Evolutionary conservation across 2,797 vertebrate genomes (phyloP), one percentile per base, ranked within the genome.

Genomic region (Pachyuromys duprasi): DNA sequence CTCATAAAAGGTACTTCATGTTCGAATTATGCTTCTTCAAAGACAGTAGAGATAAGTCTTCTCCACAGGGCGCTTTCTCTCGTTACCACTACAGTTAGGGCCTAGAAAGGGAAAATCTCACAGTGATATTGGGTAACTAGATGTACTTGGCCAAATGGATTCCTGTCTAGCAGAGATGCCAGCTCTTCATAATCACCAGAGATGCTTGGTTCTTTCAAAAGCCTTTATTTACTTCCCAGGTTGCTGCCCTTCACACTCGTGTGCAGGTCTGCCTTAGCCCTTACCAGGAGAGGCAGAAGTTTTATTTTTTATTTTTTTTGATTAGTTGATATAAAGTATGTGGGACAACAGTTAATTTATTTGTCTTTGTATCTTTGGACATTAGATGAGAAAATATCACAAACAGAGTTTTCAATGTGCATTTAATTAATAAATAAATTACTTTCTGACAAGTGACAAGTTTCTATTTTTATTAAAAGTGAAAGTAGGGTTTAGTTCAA

Each of bases 1-100:
- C 84, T 90, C 93, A 72, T 94, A 84, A 96, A 97, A 82, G 72
- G 69, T 42, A 95, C 93, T 95, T 96, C 91, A 88, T 65, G 78
- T 90, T 80, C 89, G 81, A 93, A 96, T 95, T 81, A 95, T 49
- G 45, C 20, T 89, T 87, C 45, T 75, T 97, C 90, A 96, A 95
- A 96, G 87, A 72, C 81, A 57, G 18, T 80, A 62, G 86, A 91
- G 63, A 92, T 94, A 92, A 92, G 75, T 89, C 60, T 89, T 91
- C 91, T 91, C 92, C 79, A 63, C 15, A 78, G 92, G 89, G 65
- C 79, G 53, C 74, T 24, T 26, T 57, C 83, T 42, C 20, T 69
- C 31, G 83, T 84, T 95, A 93, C 84, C 84, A 84, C 42, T 74
- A 79, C 91, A 83, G 72, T 49, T 8, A 90, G 42, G 76, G 70